A percentile compares a stretch with the other conserved stretches of the same genome.
Conservation (phyloP, 2,113 vertebrate species). For the Copsychus sechellarum region DNA sequence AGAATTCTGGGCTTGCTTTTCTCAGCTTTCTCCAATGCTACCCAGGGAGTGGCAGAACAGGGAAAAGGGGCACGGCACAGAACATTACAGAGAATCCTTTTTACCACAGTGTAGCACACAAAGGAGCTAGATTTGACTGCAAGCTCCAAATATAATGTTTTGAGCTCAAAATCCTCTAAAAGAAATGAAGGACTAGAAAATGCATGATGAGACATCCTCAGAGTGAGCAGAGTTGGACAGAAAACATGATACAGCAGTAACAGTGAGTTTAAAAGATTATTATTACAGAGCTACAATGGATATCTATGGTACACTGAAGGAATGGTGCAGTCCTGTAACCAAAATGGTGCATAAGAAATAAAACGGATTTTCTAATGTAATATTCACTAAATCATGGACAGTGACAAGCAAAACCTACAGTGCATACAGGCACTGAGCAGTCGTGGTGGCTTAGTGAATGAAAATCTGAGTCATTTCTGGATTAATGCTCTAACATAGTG, state of each 20-base stretch:
- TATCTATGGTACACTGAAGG: not conserved
- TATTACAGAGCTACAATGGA: not conserved
- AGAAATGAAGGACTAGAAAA: not conserved
- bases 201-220: not conserved
- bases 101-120: not conserved
- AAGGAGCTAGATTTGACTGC: not conserved
- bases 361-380: not conserved
- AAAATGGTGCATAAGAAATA: not conserved
- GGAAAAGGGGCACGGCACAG: not conserved
- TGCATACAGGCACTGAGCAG: not conserved
- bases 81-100: not conserved
- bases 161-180: not conserved
- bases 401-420: not conserved
- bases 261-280: not conserved
- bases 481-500: conserved; percentile 36
- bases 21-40: not conserved
- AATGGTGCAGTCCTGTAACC: not conserved
- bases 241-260: not conserved
- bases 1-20: not conserved
- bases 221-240: not conserved
- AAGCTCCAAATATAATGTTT: not conserved
- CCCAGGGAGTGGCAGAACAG: not conserved
- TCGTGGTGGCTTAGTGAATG: not conserved
- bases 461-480: conserved; percentile 31
- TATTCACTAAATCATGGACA: not conserved